Evolutionary conservation across 2,888 invertebrate species (phyloP), one percentile per base, ranked within the genome.

Genomic region (Temnothorax rugatulus): DNA sequence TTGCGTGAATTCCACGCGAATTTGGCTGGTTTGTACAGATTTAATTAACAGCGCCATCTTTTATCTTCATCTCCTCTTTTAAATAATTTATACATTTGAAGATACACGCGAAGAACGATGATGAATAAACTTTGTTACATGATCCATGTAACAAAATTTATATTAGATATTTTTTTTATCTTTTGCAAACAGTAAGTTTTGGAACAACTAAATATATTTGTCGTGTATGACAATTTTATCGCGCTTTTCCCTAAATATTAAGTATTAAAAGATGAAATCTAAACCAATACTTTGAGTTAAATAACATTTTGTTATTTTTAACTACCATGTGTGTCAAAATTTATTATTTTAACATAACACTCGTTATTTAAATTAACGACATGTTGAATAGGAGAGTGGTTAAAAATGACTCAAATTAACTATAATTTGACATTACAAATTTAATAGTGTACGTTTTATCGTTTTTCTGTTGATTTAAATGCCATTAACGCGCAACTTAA

Each of bases 401-500:
- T 34, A 34, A 34, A 34, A 34, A 34, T 34, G 34, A 34, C 34
- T 34, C 5, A 34, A 34, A 34, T 34, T 34, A 7, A 34, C 7
- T 34, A 34, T 34, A 34, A 34, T 7, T 34, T 34, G 7, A 34
- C 34, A 34, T 7, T 0, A 7, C 7, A 0, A 34, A 34, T 34
- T 34, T 34, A 34, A 34, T 7, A 7, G 7, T 34, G 34, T 64
- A 41, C 21, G 13, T 64, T 44, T 41, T 25, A 41, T 44, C 57
- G 2, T 18, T 15, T 25, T 34, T 21, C 41, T 52, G 25, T 34
- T 47, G 15, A 61, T 52, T 34, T 75, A 50, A 34, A 15, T 13
- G 8, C 44, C n/a, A 15, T 63, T 21, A 21, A 63, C 75, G 63
- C 47, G 75, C 29, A 61, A 50, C 7, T 34, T 47, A 47, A 61